Evolutionary conservation across 2,113 vertebrate genomes (phyloP).

Genomic region (Phodopus roborovskii): DNA sequence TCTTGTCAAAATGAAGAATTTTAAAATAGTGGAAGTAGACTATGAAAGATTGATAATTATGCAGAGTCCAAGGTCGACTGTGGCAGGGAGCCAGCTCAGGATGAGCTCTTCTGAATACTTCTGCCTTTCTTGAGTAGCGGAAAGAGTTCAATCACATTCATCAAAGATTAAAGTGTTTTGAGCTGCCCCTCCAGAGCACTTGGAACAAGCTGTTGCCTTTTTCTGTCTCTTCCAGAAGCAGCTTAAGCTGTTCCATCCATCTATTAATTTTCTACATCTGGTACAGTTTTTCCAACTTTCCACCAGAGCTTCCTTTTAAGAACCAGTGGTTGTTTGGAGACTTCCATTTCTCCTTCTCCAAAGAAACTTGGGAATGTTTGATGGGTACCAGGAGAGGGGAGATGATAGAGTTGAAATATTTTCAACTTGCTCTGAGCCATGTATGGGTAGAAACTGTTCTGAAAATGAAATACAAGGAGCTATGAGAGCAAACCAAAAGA

Average conservation of each 20-base stretch:
- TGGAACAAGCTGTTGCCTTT: conserved; percentile 37
- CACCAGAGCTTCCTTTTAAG: conserved; percentile 53
- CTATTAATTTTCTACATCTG: conserved; percentile 70
- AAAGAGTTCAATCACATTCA: conserved; percentile 72
- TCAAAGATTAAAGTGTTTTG: conserved; percentile 74
- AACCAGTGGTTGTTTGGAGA: not conserved
- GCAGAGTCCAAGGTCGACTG: conserved; percentile 34
- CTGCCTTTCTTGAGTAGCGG: conserved; percentile 51
- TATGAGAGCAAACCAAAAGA: conserved; percentile 19
- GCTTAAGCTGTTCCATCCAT: conserved; percentile 55
- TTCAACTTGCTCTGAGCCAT: not conserved
- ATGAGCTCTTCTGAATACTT: conserved; percentile 62
- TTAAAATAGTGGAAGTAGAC: conserved; percentile 47
- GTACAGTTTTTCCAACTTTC: conserved; percentile 53
- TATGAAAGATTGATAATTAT: conserved; percentile 54
- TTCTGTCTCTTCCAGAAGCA: conserved; percentile 39
- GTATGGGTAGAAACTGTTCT: not conserved
- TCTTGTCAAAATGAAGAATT: conserved; percentile 34
- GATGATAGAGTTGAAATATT: not conserved
- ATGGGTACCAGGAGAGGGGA: not conserved
- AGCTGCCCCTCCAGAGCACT: conserved; percentile 62
- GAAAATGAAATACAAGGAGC: conserved; percentile 62
- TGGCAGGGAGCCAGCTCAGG: conserved; percentile 69
- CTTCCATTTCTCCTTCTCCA: conserved; percentile 31
- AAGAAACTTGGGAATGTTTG: not conserved